Base-by-base conservation (phyloP, 2,888 invertebrate genomes). In the Cephus runcator region DNA sequence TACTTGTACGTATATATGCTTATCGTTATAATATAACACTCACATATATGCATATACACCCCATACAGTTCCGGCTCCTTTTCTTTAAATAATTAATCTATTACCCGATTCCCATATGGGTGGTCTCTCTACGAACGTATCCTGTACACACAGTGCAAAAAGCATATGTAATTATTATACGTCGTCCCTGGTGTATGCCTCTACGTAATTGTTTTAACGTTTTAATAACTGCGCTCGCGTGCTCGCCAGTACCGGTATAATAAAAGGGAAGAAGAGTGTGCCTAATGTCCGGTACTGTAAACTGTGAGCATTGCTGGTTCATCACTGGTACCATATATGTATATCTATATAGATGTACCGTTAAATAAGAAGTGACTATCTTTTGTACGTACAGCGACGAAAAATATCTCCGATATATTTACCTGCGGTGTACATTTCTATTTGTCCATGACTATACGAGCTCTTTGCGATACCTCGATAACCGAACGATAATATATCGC, bases 221-320 rank as follows among this genome's bases (percentile, higher is more conserved):
- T 89, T 89, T 90, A 90, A 89, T 89, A 90, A 90, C 87, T 85
- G 83, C 80, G 80, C 86, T 87, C 85, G 88, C 88, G 87, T 87
- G 88, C 87, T 71, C 12, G 6, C 71, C 12, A 71, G 81, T 76
- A 31, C 73, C 69, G 78, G 31, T 35, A 73, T 34, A 78, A 33
- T 75, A 36, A 73, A 76, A 56, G 23, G 36, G n/a, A 33, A 77
- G 74, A 71, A 31, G 34, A 23, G 23, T 56, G 56, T 56, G 56
- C 56, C 56, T 56, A 56, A 56, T 56, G 56, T 23, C 56, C 23
- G 56, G 56, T 9, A 56, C 56, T 56, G 56, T 56, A 23, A 56
- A 56, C 56, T 56, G 23, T 9, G 56, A 56, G 56, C 9, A 56
- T 56, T 56, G 56, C 56, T 23, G 56, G 56, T 56, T 56, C 56